These are phyloP conservation scores for Limulus polyphemus DNA, from an alignment of 2,888 invertebrate species.

Conservation along the genomic window DNA sequence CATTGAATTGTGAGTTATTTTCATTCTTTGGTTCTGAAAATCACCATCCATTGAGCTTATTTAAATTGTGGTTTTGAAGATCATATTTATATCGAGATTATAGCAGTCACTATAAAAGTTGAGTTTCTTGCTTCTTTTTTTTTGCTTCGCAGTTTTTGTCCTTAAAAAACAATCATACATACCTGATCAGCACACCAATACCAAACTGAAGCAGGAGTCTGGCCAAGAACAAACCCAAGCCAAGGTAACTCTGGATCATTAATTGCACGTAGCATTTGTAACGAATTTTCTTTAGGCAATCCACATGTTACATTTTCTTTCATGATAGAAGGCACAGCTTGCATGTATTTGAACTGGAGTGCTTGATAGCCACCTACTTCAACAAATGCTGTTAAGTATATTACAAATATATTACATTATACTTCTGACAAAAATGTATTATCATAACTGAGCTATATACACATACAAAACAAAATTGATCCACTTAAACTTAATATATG, in stretches of 20 bases:
- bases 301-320: constrained; percentile 31
- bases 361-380: constrained; percentile 38
- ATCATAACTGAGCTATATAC: too few species aligned
- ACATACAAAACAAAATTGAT: too few species aligned
- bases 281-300: constrained; percentile 35
- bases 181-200: constrained; percentile 36
- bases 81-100: too few species aligned
- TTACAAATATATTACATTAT: background rate
- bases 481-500: too few species aligned
- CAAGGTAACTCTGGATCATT: constrained; percentile 41
- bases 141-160: constrained; percentile 3
- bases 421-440: too few species aligned
- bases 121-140: background rate
- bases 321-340: constrained; percentile 34
- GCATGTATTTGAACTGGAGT: constrained; percentile 36
- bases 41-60: too few species aligned
- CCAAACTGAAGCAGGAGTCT: constrained; percentile 43
- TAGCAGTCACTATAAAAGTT: background rate
- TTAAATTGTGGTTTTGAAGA: too few species aligned
- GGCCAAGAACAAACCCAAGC: constrained; percentile 42
- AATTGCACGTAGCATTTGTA: constrained; percentile 38
- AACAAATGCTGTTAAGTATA: constrained; percentile 33
- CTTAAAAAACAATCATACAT: background rate
- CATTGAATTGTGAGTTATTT: too few species aligned
- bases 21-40: too few species aligned